These are phyloP conservation scores for Petrocephalus sullivani DNA, from an alignment of 2,797 vertebrate species.

Conservation along the genomic window DNA sequence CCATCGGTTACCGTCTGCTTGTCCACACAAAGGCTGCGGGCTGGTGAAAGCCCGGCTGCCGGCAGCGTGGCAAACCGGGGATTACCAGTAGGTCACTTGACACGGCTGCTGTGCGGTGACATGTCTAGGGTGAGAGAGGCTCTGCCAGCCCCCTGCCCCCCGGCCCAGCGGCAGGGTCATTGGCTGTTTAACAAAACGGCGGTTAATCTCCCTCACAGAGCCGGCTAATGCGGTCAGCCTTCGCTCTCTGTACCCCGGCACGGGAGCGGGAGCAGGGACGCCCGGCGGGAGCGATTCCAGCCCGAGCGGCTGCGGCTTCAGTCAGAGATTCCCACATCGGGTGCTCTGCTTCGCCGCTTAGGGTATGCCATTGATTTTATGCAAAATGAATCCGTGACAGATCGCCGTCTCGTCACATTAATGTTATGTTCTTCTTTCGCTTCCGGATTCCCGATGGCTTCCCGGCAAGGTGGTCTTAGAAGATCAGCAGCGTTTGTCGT, in stretches of 20 bases:
- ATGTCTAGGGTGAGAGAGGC: background rate
- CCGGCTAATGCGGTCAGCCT: background rate
- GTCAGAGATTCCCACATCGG: background rate
- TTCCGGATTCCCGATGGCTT: background rate
- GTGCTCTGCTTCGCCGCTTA: background rate
- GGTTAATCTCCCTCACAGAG: constrained; percentile 3
- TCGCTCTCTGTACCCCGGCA: background rate
- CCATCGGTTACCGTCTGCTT: background rate
- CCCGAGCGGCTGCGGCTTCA: background rate
- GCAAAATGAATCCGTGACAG: background rate
- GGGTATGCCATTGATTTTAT: background rate
- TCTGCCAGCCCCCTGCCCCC: background rate
- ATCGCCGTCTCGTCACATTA: background rate
- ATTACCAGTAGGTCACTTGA: constrained; percentile 12
- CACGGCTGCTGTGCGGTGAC: background rate
- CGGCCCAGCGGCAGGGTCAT: background rate
- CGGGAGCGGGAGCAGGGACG: background rate
- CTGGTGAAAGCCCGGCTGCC: background rate
- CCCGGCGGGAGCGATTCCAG: background rate
- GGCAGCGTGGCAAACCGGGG: background rate
- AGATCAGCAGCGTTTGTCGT: background rate
- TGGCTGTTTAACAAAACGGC: constrained; percentile 6
- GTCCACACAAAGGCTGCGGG: background rate
- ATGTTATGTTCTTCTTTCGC: background rate
- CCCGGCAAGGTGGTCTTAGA: background rate